These are phyloP conservation scores for Battus philenor DNA, from an alignment of 1,140 invertebrate species.

Conservation along the genomic window DNA sequence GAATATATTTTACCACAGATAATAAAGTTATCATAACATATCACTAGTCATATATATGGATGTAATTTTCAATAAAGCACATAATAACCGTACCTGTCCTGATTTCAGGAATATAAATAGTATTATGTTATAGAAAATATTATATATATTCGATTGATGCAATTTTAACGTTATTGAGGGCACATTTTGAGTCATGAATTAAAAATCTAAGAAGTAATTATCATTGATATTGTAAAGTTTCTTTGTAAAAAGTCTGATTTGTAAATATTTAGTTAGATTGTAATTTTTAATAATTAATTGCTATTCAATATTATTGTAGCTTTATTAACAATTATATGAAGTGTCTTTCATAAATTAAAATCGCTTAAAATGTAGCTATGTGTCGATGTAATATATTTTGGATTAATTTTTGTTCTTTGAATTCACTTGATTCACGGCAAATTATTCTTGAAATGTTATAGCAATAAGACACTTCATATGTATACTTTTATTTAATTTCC, in stretches of 20 bases:
- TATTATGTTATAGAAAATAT: constrained; percentile 41
- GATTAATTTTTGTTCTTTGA: too few species aligned
- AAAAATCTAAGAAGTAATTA: constrained; percentile 7
- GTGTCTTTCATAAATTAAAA: constrained; percentile 24
- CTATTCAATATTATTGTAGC: constrained; percentile 18
- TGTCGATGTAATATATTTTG: constrained; percentile 7
- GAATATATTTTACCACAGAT: constrained; percentile 38
- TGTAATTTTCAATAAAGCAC: constrained; percentile 42
- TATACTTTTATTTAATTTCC: constrained; percentile 34
- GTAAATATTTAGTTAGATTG: constrained; percentile 46
- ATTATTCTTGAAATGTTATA: too few species aligned
- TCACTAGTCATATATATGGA: constrained; percentile 67
- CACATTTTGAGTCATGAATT: constrained; percentile 12
- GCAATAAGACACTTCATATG: constrained; percentile 35
- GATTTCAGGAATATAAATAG: constrained; percentile 63
- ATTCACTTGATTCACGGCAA: too few species aligned
- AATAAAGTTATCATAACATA: constrained; percentile 69
- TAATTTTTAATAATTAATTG: constrained; percentile 16
- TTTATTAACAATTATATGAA: constrained; percentile 28
- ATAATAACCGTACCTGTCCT: constrained; percentile 67
- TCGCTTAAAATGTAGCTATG: constrained; percentile 1
- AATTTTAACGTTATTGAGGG: constrained; percentile 5
- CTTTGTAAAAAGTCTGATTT: constrained; percentile 64
- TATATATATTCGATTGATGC: constrained; percentile 11
- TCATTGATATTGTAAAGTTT: constrained; percentile 21